Conservation (phyloP, 2,888 invertebrate species). For the Hyppa rectilinea region DNA sequence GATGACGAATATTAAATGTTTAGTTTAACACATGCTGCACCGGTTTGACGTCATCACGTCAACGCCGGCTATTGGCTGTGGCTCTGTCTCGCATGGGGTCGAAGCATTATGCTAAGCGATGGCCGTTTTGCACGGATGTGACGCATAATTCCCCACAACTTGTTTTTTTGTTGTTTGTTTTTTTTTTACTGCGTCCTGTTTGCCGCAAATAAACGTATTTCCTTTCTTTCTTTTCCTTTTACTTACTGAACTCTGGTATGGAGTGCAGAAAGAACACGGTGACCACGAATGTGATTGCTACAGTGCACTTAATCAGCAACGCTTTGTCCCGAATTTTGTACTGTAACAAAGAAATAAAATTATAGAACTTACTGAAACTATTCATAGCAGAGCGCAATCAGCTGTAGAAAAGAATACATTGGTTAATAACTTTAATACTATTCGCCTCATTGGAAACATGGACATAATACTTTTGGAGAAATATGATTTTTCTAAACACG, state of each 20-base stretch:
- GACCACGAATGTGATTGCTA: conserved; percentile 94
- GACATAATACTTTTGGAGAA: background rate
- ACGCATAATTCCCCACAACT: too few species aligned
- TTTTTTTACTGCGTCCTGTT: too few species aligned
- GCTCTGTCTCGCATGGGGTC: too few species aligned
- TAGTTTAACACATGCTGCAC: too few species aligned
- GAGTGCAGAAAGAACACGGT: conserved; percentile 96
- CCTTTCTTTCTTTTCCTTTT: too few species aligned
- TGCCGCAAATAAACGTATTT: too few species aligned
- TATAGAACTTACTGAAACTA: background rate
- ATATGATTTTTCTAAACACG: background rate
- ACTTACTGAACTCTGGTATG: conserved; percentile 93
- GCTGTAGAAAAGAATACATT: background rate
- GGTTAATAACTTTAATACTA: background rate
- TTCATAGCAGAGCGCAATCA: background rate
- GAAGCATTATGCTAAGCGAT: too few species aligned
- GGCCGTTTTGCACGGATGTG: too few species aligned
- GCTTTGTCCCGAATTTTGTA: conserved; percentile 95
- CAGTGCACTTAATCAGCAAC: conserved; percentile 94
- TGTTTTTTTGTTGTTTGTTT: too few species aligned
- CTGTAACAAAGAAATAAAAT: conserved; percentile 85
- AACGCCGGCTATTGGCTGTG: too few species aligned
- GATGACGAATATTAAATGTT: too few species aligned
- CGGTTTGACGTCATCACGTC: too few species aligned
- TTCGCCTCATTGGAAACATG: background rate